phyloP scores from a whole-genome alignment of 2,888 invertebrate species.

The Cybosia mesomella region DNA sequence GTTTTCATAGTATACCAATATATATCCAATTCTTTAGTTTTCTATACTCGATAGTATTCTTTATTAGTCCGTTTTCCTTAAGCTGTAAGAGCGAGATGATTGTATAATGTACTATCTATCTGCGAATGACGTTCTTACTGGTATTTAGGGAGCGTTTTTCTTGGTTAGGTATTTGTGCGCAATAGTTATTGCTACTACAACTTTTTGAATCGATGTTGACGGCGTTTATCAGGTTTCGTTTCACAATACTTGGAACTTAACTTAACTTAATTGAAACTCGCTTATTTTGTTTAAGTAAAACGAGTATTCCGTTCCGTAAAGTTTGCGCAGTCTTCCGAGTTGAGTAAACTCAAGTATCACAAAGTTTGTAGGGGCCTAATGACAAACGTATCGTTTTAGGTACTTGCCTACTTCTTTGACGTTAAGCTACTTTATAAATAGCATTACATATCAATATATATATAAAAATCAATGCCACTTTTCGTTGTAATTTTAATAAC shows the following conservation, averaged over 20 bases:
- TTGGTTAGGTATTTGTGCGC: background rate
- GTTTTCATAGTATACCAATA: no score
- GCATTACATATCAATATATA: no score
- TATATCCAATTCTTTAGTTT: no score
- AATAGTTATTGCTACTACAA: constrained; percentile 5
- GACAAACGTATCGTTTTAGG: constrained; percentile 40
- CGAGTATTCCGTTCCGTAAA: constrained; percentile 37
- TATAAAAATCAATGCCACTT: no score
- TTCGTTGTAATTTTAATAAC: background rate
- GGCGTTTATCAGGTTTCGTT: constrained; percentile 37
- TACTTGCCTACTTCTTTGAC: constrained; percentile 2
- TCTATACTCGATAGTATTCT: no score
- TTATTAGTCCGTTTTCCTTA: no score
- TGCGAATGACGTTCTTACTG: no score
- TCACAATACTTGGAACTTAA: constrained; percentile 35
- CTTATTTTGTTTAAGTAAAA: constrained; percentile 43
- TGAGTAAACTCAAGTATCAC: constrained; percentile 39
- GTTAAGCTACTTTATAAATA: background rate
- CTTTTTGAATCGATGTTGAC: background rate
- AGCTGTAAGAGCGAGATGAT: no score
- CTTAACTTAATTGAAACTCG: constrained; percentile 38
- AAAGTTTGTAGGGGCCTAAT: constrained; percentile 39
- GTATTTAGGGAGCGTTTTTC: no score
- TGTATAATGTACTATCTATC: no score
- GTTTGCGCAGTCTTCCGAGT: constrained; percentile 34